Percentiles rank a stretch among this genome's conserved stretches.
Evolutionary conservation across 2,888 invertebrate species (phyloP).

Genomic region (Galerucella pusilla): DNA sequence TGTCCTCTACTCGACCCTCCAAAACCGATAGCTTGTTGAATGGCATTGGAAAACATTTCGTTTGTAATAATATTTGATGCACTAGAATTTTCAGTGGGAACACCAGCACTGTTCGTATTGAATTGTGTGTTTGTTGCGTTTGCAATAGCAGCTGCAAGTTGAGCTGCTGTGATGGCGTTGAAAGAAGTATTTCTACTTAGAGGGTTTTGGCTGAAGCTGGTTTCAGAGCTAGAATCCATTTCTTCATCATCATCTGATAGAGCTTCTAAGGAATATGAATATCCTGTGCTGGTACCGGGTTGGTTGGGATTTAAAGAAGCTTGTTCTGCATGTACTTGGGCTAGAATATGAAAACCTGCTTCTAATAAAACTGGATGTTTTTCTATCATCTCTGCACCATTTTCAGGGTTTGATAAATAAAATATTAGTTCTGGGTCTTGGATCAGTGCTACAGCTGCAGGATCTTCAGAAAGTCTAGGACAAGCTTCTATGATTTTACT

Average conservation of each 20-base stretch:
- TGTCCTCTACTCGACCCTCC: conserved; percentile 42
- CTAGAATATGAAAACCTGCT: conserved; percentile 75
- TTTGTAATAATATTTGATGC: conserved; percentile 71
- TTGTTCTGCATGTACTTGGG: conserved; percentile 66
- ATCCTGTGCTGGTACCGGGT: conserved; percentile 66
- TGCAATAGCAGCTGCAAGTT: conserved; percentile 79
- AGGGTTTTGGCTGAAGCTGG: conserved; percentile 55
- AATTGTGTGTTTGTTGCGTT: conserved; percentile 65
- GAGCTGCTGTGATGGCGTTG: conserved; percentile 76
- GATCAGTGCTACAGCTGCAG: conserved; percentile 78
- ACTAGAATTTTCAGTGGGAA: conserved; percentile 44
- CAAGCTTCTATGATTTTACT: conserved; percentile 78
- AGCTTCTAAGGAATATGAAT: conserved; percentile 68
- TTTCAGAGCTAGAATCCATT: conserved; percentile 65
- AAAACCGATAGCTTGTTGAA: conserved; percentile 73
- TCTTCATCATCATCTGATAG: conserved; percentile 70
- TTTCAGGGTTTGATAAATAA: conserved; percentile 75
- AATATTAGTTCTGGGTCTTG: conserved; percentile 82
- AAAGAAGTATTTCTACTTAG: conserved; percentile 60
- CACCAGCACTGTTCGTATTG: conserved; percentile 54
- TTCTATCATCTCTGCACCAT: conserved; percentile 73
- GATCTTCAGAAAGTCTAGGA: conserved; percentile 77
- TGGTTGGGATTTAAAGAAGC: conserved; percentile 69
- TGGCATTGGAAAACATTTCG: conserved; percentile 84
- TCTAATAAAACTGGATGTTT: conserved; percentile 78